phyloP scores from a whole-genome alignment of 1,140 invertebrate species.

The Anastrepha obliqua region DNA sequence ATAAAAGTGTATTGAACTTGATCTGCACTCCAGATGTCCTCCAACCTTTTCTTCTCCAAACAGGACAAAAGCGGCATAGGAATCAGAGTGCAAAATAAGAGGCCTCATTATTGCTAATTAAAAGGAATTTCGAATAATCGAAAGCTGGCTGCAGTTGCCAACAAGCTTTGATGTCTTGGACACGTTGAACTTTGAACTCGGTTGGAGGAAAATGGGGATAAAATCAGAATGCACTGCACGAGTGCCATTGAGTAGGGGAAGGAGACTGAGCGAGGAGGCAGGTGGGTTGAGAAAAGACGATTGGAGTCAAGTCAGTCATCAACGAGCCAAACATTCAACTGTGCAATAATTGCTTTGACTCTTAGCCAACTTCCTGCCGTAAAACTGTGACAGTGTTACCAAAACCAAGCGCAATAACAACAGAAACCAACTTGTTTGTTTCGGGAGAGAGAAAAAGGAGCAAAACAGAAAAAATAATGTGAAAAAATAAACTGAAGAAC shows the following conservation, averaged over 20 bases:
- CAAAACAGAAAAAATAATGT: neutral
- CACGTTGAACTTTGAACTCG: conserved; percentile 34
- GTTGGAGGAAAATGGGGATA: neutral
- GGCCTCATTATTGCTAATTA: conserved; percentile 52
- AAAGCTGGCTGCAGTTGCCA: conserved; percentile 34
- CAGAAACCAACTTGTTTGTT: neutral
- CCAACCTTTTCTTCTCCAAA: neutral
- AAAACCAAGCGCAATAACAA: conserved; percentile 1
- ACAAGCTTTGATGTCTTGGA: conserved; percentile 45
- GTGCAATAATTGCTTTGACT: conserved; percentile 42
- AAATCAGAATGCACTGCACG: neutral
- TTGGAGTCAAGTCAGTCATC: neutral
- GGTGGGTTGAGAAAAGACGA: neutral
- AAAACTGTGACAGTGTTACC: conserved; percentile 48
- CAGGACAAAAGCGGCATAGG: neutral
- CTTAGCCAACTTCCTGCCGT: conserved; percentile 44
- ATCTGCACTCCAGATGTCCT: conserved; percentile 1
- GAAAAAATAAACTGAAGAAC: neutral
- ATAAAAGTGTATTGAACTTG: conserved; percentile 48
- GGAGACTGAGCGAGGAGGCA: neutral
- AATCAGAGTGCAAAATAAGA: conserved; percentile 50
- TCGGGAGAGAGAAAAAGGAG: neutral
- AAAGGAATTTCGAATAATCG: conserved; percentile 45
- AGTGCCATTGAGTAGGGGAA: neutral
- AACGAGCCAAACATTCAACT: conserved; percentile 18